Evolutionary conservation across 2,888 invertebrate genomes (phyloP).

Genomic region (Allophyes oxyacanthae): DNA sequence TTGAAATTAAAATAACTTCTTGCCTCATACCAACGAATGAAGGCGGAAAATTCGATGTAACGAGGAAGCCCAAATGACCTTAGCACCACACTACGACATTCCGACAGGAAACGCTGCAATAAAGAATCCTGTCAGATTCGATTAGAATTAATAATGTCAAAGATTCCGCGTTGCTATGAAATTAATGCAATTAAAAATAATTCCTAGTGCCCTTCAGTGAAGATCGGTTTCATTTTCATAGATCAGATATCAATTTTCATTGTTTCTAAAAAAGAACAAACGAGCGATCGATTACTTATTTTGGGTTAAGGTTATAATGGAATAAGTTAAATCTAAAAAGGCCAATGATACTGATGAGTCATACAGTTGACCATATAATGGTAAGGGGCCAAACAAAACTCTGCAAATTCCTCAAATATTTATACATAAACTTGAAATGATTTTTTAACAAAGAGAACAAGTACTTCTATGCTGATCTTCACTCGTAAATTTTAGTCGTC

Average conservation of each 20-base stretch:
- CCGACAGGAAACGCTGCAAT: slow-evolving; percentile 23
- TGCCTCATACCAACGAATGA: slow-evolving; percentile 46
- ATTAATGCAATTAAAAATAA: slow-evolving; percentile 34
- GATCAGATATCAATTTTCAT: neutral
- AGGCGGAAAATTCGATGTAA: slow-evolving; percentile 63
- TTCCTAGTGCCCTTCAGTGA: slow-evolving; percentile 25
- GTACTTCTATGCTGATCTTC: slow-evolving; percentile 1
- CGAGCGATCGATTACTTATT: slow-evolving; percentile 5
- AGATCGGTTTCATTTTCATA: slow-evolving; percentile 10
- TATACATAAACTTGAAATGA: too few relatives aligned
- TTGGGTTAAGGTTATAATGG: slow-evolving; percentile 12
- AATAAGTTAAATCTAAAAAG: slow-evolving; percentile 19
- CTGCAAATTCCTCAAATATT: too few relatives aligned
- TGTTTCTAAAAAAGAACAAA: slow-evolving; percentile 14
- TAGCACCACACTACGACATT: slow-evolving; percentile 40
- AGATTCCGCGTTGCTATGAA: slow-evolving; percentile 60
- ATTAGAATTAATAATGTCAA: slow-evolving; percentile 55
- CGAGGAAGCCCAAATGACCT: slow-evolving; percentile 62
- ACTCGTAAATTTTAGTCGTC: slow-evolving; percentile 9
- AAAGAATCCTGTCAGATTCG: slow-evolving; percentile 47
- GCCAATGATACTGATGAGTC: too few relatives aligned
- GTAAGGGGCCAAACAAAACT: too few relatives aligned
- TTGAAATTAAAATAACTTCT: slow-evolving; percentile 47
- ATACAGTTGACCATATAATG: too few relatives aligned
- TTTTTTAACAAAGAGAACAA: too few relatives aligned